Conservation (phyloP, 2,797 vertebrate species). For the Trachops cirrhosus region DNA sequence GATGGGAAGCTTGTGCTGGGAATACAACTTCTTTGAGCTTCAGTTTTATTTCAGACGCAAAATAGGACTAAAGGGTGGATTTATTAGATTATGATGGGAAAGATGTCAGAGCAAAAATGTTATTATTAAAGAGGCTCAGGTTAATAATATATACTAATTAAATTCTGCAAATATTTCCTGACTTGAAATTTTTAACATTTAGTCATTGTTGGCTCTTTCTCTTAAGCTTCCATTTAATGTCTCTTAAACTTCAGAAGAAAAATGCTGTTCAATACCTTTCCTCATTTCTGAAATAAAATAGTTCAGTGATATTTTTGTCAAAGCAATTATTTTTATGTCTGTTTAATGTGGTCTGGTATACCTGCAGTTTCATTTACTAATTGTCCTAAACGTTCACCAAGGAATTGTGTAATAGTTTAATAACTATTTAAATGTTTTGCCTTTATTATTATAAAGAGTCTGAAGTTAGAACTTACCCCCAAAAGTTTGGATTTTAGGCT, state of each 20-base stretch:
- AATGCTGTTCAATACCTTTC: neutral
- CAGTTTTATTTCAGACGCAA: neutral
- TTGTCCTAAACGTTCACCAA: neutral
- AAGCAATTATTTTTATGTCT: neutral
- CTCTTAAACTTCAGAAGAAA: neutral
- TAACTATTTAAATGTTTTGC: neutral
- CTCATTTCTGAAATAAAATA: neutral
- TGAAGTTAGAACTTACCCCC: neutral
- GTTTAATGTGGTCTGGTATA: neutral
- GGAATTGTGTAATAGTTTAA: neutral
- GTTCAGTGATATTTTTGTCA: neutral
- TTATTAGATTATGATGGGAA: neutral
- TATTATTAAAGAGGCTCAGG: neutral
- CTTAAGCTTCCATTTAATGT: neutral
- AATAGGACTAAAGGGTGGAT: neutral
- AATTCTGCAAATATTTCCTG: neutral
- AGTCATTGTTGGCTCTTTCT: neutral
- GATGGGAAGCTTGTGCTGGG: neutral
- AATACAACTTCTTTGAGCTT: neutral
- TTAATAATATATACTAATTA: neutral
- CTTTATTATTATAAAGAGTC: slow-evolving; percentile 7
- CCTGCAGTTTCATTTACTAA: neutral
- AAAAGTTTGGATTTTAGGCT: slow-evolving; percentile 20
- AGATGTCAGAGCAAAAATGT: neutral
- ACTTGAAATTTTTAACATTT: neutral